Evolutionary conservation across 1,140 invertebrate genomes (phyloP).

Genomic region (Drosophila cardini): DNA sequence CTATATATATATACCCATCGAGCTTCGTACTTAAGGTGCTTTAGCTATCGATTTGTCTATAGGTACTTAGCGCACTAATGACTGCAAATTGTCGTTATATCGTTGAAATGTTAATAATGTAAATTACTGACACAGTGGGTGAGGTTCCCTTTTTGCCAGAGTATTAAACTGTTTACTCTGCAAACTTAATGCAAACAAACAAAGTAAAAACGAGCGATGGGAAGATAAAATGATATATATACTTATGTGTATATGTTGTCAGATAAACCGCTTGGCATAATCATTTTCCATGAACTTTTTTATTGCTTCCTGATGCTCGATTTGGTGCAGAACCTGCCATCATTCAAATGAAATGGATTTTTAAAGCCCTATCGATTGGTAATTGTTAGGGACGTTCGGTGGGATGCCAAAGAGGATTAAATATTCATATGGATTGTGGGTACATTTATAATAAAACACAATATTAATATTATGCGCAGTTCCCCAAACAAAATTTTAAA

Average conservation of each 20-base stretch:
- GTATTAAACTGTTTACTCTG: slow-evolving; percentile 54
- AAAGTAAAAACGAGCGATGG: not conserved
- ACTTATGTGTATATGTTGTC: slow-evolving; percentile 28
- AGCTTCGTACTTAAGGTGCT: slow-evolving; percentile 12
- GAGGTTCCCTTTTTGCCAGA: slow-evolving; percentile 11
- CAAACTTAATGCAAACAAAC: slow-evolving; percentile 29
- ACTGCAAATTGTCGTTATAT: slow-evolving; percentile 58
- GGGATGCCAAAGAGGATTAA: slow-evolving; percentile 23
- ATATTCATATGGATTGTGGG: not conserved
- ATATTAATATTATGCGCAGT: not conserved
- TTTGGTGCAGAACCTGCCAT: slow-evolving; percentile 52
- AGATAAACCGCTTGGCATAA: slow-evolving; percentile 72
- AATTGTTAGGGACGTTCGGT: slow-evolving; percentile 29
- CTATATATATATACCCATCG: no score
- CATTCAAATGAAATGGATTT: slow-evolving; percentile 55
- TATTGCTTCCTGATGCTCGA: slow-evolving; percentile 67
- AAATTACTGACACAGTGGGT: slow-evolving; percentile 52
- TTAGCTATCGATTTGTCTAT: slow-evolving; percentile 54
- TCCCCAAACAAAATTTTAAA: slow-evolving; percentile 3
- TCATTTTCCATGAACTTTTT: slow-evolving; percentile 71
- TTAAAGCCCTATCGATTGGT: slow-evolving; percentile 70
- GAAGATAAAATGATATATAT: slow-evolving; percentile 48
- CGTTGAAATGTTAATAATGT: slow-evolving; percentile 68
- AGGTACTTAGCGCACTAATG: slow-evolving; percentile 55
- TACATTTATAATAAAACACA: slow-evolving; percentile 2